phyloP scores from a whole-genome alignment of 1,140 invertebrate genomes.

The Harlomillsia oculata region DNA sequence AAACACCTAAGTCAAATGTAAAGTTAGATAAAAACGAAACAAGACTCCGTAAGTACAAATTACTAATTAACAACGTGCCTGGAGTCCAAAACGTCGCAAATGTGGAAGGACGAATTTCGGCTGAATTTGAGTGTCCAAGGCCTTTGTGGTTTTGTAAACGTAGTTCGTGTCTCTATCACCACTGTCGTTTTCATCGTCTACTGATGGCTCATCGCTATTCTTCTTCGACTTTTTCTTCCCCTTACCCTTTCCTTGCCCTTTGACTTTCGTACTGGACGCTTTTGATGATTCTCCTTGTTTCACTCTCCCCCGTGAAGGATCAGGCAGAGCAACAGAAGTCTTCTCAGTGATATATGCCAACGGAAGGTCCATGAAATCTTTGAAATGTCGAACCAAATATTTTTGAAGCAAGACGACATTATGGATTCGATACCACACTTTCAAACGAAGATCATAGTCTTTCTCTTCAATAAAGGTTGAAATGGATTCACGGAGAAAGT shows the following conservation, averaged over 20 bases:
- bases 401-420: slow-evolving; percentile 26
- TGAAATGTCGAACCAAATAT: slow-evolving; percentile 3
- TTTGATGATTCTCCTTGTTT: not conserved
- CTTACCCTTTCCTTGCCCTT: slow-evolving; percentile 1
- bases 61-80: not conserved
- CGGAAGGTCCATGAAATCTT: slow-evolving; percentile 14
- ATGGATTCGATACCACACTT: slow-evolving; percentile 21
- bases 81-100: slow-evolving; percentile 6
- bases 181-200: slow-evolving; percentile 2
- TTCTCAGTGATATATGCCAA: slow-evolving; percentile 21
- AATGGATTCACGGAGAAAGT: slow-evolving; percentile 29
- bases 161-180: not conserved
- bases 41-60: not conserved
- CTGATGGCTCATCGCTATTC: not conserved
- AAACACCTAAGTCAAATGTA: slow-evolving; percentile 18
- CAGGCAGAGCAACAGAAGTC: not conserved
- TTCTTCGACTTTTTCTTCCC: slow-evolving; percentile 13
- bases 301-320: not conserved
- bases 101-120: slow-evolving; percentile 16
- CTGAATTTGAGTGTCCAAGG: slow-evolving; percentile 16
- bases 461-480: slow-evolving; percentile 22
- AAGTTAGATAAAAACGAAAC: not conserved
- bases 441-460: slow-evolving; percentile 13
- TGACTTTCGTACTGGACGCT: not conserved
- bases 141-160: not conserved